Evolutionary conservation across 2,888 invertebrate species (phyloP), one percentile per base, ranked within the genome.

Genomic region (Lasioglossum morio): DNA sequence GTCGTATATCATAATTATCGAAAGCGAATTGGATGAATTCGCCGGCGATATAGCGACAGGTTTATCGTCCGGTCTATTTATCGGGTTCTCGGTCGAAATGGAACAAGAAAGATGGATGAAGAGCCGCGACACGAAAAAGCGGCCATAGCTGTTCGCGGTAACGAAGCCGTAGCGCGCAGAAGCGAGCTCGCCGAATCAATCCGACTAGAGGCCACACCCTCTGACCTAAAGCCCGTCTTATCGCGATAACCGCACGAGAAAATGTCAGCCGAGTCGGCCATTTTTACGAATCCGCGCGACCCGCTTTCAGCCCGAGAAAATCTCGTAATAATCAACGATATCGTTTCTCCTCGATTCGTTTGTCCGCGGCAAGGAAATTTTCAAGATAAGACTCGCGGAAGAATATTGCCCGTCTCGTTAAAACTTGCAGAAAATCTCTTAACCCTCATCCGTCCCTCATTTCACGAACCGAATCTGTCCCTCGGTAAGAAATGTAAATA

Each of bases 171-270:
- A 89, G 84, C 92, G 94, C 94, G 94, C 95, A 94, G 94, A 92
- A 93, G 94, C 94, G 84, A 90, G 90, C 92, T 89, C 91, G 84
- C 92, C 94, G 93, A 95, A 95, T 95, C 95, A 95, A 95, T 95
- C 94, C 94, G 93, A 89, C 88, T 89, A 92, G 89, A 92, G 89
- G 92, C 95, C 95, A 95, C 95, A 95, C 95, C 95, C 95, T 95
- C 94, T 94, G 94, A 94, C 94, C 94, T 92, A 92, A 93, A 93
- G 92, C 93, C 92, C 3, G 89, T 85, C 89, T 93, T 92, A 92
- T 91, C 92, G 66, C 86, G 92, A 91, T 91, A 90, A 91, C 82
- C 37, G 87, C 79, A 63, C 69, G 86, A 87, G 81, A 85, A 91
- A 91, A 91, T 91, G 88, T 90, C 90, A 92, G 89, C 88, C 60